phyloP scores from a whole-genome alignment of 1,140 invertebrate genomes.

The Aradophagus sp. region DNA sequence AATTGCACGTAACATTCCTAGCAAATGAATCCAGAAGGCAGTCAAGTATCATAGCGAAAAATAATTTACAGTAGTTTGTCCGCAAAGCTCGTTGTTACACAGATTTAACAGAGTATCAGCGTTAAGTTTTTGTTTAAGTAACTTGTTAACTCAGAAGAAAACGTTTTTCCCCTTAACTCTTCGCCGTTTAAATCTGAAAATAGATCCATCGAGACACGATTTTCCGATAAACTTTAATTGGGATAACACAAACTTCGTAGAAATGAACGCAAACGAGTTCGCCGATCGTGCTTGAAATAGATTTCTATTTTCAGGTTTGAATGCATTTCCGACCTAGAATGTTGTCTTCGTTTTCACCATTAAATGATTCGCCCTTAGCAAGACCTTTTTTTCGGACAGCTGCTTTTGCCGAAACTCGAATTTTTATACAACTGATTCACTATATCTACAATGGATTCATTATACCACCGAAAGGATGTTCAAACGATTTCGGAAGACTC shows the following conservation, averaged over 20 bases:
- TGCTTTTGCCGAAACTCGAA: constrained; percentile 41
- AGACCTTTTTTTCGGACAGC: constrained; percentile 37
- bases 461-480: constrained; percentile 45
- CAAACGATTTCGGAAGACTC: constrained; percentile 41
- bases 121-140: constrained; percentile 32
- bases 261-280: too few species aligned
- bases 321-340: too few species aligned
- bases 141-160: constrained; percentile 37
- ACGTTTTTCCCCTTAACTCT: too few species aligned
- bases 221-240: too few species aligned
- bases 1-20: constrained; percentile 15
- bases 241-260: too few species aligned
- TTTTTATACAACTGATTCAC: constrained; percentile 52
- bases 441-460: constrained; percentile 36
- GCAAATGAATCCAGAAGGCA: constrained; percentile 11
- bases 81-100: constrained; percentile 33
- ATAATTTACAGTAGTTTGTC: constrained; percentile 30
- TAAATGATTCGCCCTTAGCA: constrained; percentile 23
- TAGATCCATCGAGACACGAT: too few species aligned
- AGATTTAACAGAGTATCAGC: constrained; percentile 25
- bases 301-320: too few species aligned
- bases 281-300: too few species aligned
- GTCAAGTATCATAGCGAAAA: constrained; percentile 19
- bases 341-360: constrained; percentile 20
- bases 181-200: too few species aligned